Evolutionary conservation across 1,140 invertebrate species (phyloP), one percentile per base, ranked within the genome.

Genomic region (Lanistes nyassanus): DNA sequence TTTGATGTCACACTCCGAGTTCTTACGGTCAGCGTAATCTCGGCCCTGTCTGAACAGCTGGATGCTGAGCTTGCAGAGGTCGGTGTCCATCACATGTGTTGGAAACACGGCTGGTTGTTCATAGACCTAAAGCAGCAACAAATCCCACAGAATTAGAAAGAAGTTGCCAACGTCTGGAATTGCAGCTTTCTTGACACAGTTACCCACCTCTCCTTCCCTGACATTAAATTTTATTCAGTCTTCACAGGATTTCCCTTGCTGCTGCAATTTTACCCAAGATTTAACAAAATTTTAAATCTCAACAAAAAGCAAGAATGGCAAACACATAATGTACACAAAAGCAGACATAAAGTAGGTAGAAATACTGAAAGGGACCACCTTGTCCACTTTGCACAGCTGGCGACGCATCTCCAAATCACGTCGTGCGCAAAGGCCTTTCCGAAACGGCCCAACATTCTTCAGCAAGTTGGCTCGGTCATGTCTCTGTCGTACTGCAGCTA

Each of bases 401-500:
- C 86, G 73, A 31, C 88, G 76, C 2, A 89, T 87, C 62, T 85
- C 84, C 29, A 89, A 76, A 67, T 89, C 88, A 39, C 81, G 77
- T 21, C 88, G 78, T 16, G 88, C 88, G 81, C 87, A 88, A 58
- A 89, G 74, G 3, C 84, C 88, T 34, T 83, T 76, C 19, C 88
- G 78, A 75, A 84, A 84, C 51, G 84, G 81, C 23, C 88, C 88
- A 60, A 89, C 76, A 68, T 84, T 82, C 23, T 78, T 78, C 47
- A 89, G 47, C 1, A 88, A 70, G 39, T 81, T 80, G 9, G 66
- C 60, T 31, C 85, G 79, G 62, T 86, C 82, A 58, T 77, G 80
- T 51, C 66, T 73, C 72, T 83, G 82, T n/a, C 75, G 68, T 51
- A 82, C 53, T 16, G 75, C 65, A 4, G 82, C 75, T 21, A 77